A percentile compares a stretch with the other conserved stretches of the same genome.
These are phyloP conservation scores for Cosmia trapezina DNA, from an alignment of 2,888 invertebrate genomes.

Conservation along the genomic window DNA sequence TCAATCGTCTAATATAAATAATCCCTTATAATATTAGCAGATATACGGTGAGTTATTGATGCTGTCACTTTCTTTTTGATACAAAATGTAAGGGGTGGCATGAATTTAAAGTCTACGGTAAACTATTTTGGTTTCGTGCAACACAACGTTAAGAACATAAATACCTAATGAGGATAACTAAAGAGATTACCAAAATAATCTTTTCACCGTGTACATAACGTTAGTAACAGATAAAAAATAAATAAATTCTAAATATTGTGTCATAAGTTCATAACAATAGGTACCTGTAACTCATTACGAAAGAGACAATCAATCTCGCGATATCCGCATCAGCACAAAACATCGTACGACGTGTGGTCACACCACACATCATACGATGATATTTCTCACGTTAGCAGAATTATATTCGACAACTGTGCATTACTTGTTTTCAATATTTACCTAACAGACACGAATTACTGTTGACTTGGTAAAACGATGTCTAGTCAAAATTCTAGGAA, in stretches of 20 bases:
- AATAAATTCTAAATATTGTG: neutral
- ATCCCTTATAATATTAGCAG: too few relatives aligned
- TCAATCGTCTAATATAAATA: too few relatives aligned
- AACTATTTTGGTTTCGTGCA: too few relatives aligned
- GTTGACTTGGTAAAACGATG: constrained; percentile 4
- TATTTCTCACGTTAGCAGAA: constrained; percentile 29
- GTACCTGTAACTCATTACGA: constrained; percentile 45
- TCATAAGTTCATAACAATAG: constrained; percentile 38
- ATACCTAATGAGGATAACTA: too few relatives aligned
- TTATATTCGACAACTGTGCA: constrained; percentile 30
- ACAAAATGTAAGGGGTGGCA: too few relatives aligned
- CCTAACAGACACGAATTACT: constrained; percentile 9
- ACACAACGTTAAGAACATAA: too few relatives aligned
- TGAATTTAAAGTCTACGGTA: too few relatives aligned
- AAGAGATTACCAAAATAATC: too few relatives aligned
- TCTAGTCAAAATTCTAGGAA: constrained; percentile 23
- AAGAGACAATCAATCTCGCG: constrained; percentile 53
- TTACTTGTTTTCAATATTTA: constrained; percentile 21
- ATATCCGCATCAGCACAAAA: constrained; percentile 56
- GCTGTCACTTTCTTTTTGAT: too few relatives aligned
- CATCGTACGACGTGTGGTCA: constrained; percentile 61
- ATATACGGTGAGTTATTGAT: too few relatives aligned
- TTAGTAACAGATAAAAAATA: too few relatives aligned
- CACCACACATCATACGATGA: constrained; percentile 19
- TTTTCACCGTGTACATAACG: too few relatives aligned